These are phyloP conservation scores for Odontophorus gujanensis DNA, from an alignment of 2,113 vertebrate species.

Conservation along the genomic window DNA sequence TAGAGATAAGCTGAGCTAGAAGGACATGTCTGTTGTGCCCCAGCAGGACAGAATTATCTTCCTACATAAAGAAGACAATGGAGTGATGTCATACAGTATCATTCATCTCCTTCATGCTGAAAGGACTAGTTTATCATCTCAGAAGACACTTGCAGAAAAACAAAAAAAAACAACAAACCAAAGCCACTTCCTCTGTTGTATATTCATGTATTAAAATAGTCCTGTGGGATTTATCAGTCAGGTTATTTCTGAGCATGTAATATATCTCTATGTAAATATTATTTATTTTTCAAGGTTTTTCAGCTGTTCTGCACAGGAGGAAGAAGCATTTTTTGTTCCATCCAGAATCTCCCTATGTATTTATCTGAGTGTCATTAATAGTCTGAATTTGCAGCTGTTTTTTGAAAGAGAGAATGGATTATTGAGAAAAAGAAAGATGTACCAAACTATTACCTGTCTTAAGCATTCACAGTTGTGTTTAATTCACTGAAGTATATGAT, in stretches of 20 bases:
- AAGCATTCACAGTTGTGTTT: neutral
- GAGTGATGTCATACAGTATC: neutral
- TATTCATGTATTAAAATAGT: neutral
- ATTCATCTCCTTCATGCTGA: neutral
- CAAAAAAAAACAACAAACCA: neutral
- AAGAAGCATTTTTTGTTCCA: neutral
- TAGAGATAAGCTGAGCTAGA: neutral
- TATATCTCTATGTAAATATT: neutral
- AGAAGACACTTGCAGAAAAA: neutral
- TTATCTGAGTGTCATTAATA: neutral
- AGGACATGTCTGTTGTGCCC: neutral
- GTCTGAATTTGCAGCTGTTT: neutral
- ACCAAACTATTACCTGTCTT: neutral
- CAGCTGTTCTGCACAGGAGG: neutral
- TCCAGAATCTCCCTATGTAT: neutral
- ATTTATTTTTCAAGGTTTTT: neutral
- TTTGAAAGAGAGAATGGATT: neutral
- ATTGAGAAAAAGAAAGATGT: neutral
- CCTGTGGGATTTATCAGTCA: neutral
- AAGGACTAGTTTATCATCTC: neutral
- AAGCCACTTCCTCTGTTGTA: neutral
- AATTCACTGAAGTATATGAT: neutral
- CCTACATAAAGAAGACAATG: neutral
- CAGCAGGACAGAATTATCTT: slow-evolving; percentile 14
- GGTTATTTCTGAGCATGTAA: neutral